phyloP scores from a whole-genome alignment of 2,888 invertebrate species.

The Drosophila anomalipes region DNA sequence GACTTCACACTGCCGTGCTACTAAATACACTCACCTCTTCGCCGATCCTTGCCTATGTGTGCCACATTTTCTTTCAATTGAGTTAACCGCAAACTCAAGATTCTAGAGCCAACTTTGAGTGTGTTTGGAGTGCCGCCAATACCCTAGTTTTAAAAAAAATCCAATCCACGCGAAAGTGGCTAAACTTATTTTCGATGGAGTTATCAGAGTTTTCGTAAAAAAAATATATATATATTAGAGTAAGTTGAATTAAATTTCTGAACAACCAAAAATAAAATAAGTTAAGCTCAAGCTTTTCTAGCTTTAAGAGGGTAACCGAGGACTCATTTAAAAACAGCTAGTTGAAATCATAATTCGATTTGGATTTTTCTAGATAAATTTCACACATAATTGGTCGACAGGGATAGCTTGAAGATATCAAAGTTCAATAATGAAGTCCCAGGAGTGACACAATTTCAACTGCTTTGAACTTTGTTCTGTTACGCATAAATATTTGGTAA shows the following conservation, averaged over 20 bases:
- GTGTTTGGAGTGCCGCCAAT: neutral
- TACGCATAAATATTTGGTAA: slow-evolving; percentile 45
- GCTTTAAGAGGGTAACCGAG: neutral
- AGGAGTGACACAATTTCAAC: slow-evolving; percentile 27
- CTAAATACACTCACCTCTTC: slow-evolving; percentile 5
- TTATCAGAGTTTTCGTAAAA: neutral
- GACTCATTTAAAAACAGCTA: neutral
- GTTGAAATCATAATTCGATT: slow-evolving; percentile 30
- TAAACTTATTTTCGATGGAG: neutral
- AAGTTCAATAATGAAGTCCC: slow-evolving; percentile 12
- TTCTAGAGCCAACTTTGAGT: slow-evolving; percentile 32
- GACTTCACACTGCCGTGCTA: slow-evolving; percentile 24
- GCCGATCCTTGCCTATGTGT: slow-evolving; percentile 37
- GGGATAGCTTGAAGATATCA: slow-evolving; percentile 1
- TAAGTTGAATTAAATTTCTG: neutral
- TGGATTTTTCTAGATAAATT: neutral
- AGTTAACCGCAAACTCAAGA: slow-evolving; percentile 52
- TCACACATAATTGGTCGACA: slow-evolving; percentile 5
- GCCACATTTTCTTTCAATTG: slow-evolving; percentile 63
- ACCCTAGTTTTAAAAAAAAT: neutral
- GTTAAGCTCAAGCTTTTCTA: neutral
- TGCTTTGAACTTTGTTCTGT: slow-evolving; percentile 52
- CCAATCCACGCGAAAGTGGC: neutral
- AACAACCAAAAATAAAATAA: neutral
- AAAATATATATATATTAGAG: neutral